Evolutionary conservation across 2,113 vertebrate species (phyloP), one percentile per base, ranked within the genome.

Genomic region (Paracyprichromis sp.): DNA sequence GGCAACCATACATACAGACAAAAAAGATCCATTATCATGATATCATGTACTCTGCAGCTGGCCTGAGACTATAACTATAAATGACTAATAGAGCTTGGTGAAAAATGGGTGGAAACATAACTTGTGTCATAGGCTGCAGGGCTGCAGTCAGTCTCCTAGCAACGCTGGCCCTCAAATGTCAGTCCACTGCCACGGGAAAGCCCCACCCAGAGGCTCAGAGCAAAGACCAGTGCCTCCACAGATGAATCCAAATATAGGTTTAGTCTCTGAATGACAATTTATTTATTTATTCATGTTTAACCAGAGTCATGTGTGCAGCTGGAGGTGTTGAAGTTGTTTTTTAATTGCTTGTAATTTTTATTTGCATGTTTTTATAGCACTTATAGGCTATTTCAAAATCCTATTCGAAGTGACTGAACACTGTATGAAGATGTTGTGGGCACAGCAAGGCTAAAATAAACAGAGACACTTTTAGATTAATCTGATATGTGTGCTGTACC

Each of bases 131-230:
- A 13, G 31, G 34, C 78, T 66, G 13, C 16, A 83, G 53, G 66
- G 36, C 45, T 84, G 56, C 29, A 40, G 88, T 82, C 43, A 38
- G 83, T 90, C 71, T 87, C 87, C 81, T 90, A 89, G 87, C 87
- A 92, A 87, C 83, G 14, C 8, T 7, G 5, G 50, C 38, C 26
- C 66, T 84, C 57, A 59, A 66, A 84, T 86, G 83, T 86, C 73
- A 84, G 38, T 79, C n/a, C 56, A 40, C 45, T 83, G 73, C 82
- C 82, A 45, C 9, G 2, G 53, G 57, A 56, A 79, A 78, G 78
- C 31, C 34, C 47, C n/a, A n/a, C 24, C 82, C 66, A 73, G 8
- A 86, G 52, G 47, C 71, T 79, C 17, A 5, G 38, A 29, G 43
- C 61, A 45, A n/a, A 80, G 76, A 53, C 36, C 38, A 36, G 19